Evolutionary conservation across 2,797 vertebrate genomes (phyloP).

Genomic region (Hylomyscus alleni): DNA sequence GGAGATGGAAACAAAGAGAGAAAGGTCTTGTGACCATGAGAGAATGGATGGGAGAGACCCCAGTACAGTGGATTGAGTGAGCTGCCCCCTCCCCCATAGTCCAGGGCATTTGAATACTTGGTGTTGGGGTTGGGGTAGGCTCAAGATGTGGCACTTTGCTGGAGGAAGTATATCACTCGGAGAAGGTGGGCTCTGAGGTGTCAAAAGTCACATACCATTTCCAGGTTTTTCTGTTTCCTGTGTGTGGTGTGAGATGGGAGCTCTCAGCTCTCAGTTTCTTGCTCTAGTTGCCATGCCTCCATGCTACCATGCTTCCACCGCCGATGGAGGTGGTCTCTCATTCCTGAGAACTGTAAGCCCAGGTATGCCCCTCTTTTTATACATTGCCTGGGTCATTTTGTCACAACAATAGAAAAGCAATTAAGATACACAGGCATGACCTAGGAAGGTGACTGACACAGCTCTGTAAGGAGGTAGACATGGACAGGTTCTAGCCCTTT

Average conservation of each 20-base stretch:
- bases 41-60: background rate
- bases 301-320: background rate
- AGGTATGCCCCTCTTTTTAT: background rate
- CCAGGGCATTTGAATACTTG: background rate
- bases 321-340: background rate
- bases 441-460: background rate
- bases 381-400: background rate
- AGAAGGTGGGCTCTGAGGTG: background rate
- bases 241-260: background rate
- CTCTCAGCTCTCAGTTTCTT: background rate
- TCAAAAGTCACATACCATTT: background rate
- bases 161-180: background rate
- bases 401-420: background rate
- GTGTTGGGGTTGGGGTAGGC: background rate
- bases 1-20: background rate
- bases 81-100: background rate
- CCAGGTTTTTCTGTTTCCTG: background rate
- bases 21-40: background rate
- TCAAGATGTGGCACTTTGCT: background rate
- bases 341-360: background rate
- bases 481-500: background rate
- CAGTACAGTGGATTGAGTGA: background rate
- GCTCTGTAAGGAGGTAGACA: background rate
- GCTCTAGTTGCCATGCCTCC: background rate
- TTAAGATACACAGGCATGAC: background rate